Evolutionary conservation across 2,888 invertebrate species (phyloP), one percentile per base, ranked within the genome.

Genomic region (Lysandra bellargus): DNA sequence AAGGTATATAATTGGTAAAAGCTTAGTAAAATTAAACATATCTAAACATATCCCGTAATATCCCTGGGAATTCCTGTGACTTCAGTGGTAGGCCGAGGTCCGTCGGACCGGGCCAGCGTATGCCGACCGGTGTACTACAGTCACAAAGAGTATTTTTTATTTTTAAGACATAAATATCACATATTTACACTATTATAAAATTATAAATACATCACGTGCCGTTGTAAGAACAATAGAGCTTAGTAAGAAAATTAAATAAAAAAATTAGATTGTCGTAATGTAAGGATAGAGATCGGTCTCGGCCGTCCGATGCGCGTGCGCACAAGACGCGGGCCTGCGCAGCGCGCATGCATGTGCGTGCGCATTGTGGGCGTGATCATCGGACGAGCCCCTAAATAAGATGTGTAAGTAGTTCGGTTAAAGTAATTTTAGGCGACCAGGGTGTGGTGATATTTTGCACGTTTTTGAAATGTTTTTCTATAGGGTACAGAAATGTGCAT

Each of bases 381-480:
- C 72, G 73, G 40, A 60, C 74, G 14, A 91, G 89, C 89, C 91
- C 89, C 87, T 83, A 86, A 84, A 92, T 91, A 91, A 90, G 88
- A 88, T 89, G 90, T 92, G 90, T 91, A 88, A 87, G 92, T 92
- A 92, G 90, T 90, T 93, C 90, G 92, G 91, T 92, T 92, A 93
- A 93, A 91, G 91, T 93, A 93, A 92, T 89, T 91, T 92, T 94
- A 94, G 94, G 94, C 88, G 94, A 94, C 94, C 94, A 94, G 94
- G 94, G 94, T 94, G 94, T 91, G 94, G 93, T 93, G 94, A 94
- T 94, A 94, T 94, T 94, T 94, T 93, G 93, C 93, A 93, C 92
- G 94, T 94, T 94, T 94, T 94, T 94, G 93, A 94, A 91, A 93
- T 93, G 93, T 94, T 93, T 94, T 94, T 92, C 91, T 92, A 91